A percentile compares a stretch with the other conserved stretches of the same genome.
Evolutionary conservation across 2,888 invertebrate genomes (phyloP).

Genomic region (Anorthoa munda): DNA sequence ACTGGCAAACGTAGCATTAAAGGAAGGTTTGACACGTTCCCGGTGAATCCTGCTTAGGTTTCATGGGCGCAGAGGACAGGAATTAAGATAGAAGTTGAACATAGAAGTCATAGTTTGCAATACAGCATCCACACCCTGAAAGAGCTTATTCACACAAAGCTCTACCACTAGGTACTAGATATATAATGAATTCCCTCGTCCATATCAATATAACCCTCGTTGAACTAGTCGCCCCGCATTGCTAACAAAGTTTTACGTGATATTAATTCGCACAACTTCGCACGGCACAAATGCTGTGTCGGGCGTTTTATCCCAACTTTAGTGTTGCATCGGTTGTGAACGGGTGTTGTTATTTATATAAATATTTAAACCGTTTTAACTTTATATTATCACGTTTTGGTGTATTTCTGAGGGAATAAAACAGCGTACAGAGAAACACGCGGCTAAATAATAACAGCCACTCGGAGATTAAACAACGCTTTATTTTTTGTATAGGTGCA

Average conservation of each 20-base stretch:
- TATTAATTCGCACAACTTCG: constrained; percentile 58
- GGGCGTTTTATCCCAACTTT: constrained; percentile 40
- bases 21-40: too few relatives aligned
- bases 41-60: too few relatives aligned
- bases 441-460: too few relatives aligned
- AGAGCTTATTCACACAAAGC: background rate
- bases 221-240: constrained; percentile 44
- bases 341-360: constrained; percentile 5
- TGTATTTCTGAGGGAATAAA: background rate
- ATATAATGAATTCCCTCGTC: constrained; percentile 27
- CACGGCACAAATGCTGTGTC: constrained; percentile 31
- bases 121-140: too few relatives aligned
- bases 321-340: constrained; percentile 21
- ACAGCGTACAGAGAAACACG: background rate
- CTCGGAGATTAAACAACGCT: too few relatives aligned
- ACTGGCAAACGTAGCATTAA: too few relatives aligned
- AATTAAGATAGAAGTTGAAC: too few relatives aligned
- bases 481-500: too few relatives aligned
- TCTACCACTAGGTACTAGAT: constrained; percentile 3
- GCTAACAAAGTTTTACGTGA: constrained; percentile 47
- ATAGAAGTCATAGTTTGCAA: too few relatives aligned
- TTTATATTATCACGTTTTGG: background rate
- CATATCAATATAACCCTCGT: constrained; percentile 56
- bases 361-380: constrained; percentile 19
- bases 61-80: too few relatives aligned